Base-by-base conservation (phyloP, 1,140 invertebrate species). In the Scaptomyza graminum region DNA sequence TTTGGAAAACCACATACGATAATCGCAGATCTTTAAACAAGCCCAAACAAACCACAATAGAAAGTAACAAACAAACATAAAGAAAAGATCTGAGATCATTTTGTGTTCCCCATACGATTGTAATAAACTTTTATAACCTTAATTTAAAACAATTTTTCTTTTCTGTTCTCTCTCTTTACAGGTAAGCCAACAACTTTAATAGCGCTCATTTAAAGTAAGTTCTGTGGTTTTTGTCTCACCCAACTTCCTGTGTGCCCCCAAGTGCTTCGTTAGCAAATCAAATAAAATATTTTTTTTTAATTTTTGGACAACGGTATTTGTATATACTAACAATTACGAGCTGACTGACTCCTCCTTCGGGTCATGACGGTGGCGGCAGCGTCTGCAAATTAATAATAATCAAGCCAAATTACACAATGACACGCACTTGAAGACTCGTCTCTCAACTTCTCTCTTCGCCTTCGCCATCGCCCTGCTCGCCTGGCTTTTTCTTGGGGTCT, bases 311-410 rank as follows among this genome's bases (percentile, higher is more conserved):
- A 63, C 71, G 74, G 79, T 52, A 39, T 44, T 34, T 44, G 46
- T 55, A 54, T 34, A 44, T 4, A 47, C 37, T 65, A 65, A 66
- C 74, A 74, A 74, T 70, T 66, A 62, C 65, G 51, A 56, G 44
- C 50, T 55, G 41, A 34, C 54, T 44, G 71, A 43, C 57, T 22
- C 49, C 76, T 50, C 72, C 66, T 54, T 63, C 71, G 54, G 54
- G 61, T 46, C 18, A 57, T 57, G 37, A 41, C 54, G 22, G 66
- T 52, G 57, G 13, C 50, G 75, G 49, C 69, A 77, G 82, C 74
- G 74, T 83, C 83, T 83, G 79, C 71, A 87, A 88, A 87, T 88
- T 88, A 88, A 87, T 88, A 87, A 88, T 88, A 87, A 83, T 88
- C 75, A 88, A 88, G 76, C 75, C 73, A 87, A 87, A 87, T 87